Conservation (phyloP, 2,797 vertebrate genomes). For the Mallotus villosus region DNA sequence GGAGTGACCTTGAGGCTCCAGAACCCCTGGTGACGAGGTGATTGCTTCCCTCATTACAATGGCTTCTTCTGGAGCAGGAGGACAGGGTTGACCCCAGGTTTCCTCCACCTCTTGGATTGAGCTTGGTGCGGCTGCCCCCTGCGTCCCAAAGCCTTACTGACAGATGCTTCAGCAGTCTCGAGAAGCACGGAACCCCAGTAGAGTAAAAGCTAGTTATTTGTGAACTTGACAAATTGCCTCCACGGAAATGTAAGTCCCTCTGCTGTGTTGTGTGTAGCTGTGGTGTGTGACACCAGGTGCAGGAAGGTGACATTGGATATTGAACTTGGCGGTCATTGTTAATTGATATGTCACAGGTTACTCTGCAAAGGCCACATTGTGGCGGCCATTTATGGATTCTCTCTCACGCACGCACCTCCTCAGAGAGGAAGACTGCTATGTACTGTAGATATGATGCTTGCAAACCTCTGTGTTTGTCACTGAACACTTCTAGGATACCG, state of each 20-base stretch:
- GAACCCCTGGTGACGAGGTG: conserved; percentile 4
- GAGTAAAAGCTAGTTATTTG: conserved; percentile 60
- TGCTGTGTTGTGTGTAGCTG: conserved; percentile 32
- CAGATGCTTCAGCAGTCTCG: conserved; percentile 18
- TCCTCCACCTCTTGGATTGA: conserved; percentile 31
- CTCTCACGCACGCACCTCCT: not conserved
- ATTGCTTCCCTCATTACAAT: conserved; percentile 22
- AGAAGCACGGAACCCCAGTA: conserved; percentile 49
- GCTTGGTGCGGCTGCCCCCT: conserved; percentile 18
- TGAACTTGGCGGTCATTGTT: conserved; percentile 41
- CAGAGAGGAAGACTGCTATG: not conserved
- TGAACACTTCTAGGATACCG: not conserved
- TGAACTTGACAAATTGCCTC: conserved; percentile 63
- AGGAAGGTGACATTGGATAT: conserved; percentile 47
- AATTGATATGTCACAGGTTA: conserved; percentile 44
- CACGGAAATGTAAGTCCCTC: conserved; percentile 41
- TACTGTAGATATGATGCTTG: not conserved
- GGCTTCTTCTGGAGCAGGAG: conserved; percentile 9
- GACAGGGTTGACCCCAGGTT: conserved; percentile 37
- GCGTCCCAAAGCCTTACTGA: conserved; percentile 25
- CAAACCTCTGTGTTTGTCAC: not conserved
- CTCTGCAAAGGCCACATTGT: conserved; percentile 25
- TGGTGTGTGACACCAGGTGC: conserved; percentile 39
- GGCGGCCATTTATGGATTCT: not conserved
- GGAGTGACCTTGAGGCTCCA: conserved; percentile 20